phyloP scores from a whole-genome alignment of 2,113 vertebrate species.

The Phaethornis superciliosus region DNA sequence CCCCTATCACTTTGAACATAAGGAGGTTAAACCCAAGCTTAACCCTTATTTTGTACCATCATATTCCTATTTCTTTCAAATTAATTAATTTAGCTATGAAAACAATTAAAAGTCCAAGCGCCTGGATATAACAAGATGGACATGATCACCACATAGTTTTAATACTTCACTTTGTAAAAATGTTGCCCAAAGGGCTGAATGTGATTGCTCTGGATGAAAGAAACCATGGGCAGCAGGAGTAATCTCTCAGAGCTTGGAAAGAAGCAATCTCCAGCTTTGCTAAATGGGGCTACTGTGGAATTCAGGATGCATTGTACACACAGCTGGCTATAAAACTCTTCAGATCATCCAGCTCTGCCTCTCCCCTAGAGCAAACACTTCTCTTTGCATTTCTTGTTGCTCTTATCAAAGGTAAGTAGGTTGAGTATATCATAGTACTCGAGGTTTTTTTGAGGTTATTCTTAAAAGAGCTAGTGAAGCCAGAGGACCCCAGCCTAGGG shows the following conservation, averaged over 20 bases:
- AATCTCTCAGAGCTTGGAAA: not conserved
- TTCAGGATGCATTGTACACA: not conserved
- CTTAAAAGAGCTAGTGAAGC: not conserved
- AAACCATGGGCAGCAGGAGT: not conserved
- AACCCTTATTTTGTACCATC: not conserved
- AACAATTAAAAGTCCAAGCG: not conserved
- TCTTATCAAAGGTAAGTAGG: conserved; percentile 66
- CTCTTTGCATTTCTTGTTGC: conserved; percentile 54
- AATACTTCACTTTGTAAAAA: not conserved
- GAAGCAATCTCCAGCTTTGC: not conserved
- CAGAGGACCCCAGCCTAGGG: not conserved
- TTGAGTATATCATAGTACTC: not conserved
- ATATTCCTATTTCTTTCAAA: not conserved
- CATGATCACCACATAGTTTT: not conserved
- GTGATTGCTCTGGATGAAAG: not conserved
- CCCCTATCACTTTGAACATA: not conserved
- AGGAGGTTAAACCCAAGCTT: not conserved
- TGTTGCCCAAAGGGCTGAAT: rapidly evolving
- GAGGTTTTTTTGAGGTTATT: conserved; percentile 8
- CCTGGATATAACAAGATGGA: not conserved
- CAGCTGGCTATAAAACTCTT: conserved; percentile 49
- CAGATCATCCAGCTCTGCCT: conserved; percentile 36
- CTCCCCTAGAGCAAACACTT: conserved; percentile 58
- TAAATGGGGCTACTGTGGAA: conserved; percentile 38
- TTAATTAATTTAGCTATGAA: not conserved